A percentile compares a stretch with the other conserved stretches of the same genome.
Evolutionary conservation across 1,140 invertebrate species (phyloP).

Genomic region (Zaprionus ornatus): DNA sequence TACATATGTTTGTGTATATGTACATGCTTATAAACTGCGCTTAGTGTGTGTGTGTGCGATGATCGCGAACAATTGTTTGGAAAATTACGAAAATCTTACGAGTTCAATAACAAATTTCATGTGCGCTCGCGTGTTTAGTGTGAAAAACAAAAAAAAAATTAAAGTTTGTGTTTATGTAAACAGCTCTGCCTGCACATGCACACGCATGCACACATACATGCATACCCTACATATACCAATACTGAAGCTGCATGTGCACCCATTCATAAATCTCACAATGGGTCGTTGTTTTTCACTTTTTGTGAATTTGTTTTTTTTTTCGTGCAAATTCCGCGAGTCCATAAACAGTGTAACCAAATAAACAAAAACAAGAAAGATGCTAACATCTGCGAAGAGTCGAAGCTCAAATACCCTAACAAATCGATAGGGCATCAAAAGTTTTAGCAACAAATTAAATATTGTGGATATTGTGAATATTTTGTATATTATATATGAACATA

Average conservation of each 20-base stretch:
- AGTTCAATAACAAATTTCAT: conserved; percentile 1
- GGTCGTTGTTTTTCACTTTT: conserved; percentile 1
- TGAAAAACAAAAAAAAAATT: not conserved
- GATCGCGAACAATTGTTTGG: not conserved
- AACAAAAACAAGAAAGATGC: not conserved
- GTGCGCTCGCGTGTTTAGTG: not conserved
- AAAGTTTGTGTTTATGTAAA: not conserved
- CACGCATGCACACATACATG: not conserved
- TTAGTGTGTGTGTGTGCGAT: not conserved
- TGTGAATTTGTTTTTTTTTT: not conserved
- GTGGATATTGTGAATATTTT: not conserved
- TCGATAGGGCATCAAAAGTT: not conserved
- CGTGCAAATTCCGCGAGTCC: not conserved
- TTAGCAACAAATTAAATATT: not conserved
- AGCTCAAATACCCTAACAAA: not conserved
- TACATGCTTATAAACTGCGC: not conserved
- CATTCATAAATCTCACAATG: not conserved
- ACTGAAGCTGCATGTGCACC: not conserved
- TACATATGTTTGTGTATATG: not conserved
- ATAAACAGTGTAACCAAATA: not conserved
- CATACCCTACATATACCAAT: not conserved
- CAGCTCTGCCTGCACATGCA: not conserved
- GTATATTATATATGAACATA: too few species aligned
- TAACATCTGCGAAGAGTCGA: not conserved
- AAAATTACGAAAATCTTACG: conserved; percentile 2